Evolutionary conservation across 2,113 vertebrate genomes (phyloP).

Genomic region (Nesoenas mayeri): DNA sequence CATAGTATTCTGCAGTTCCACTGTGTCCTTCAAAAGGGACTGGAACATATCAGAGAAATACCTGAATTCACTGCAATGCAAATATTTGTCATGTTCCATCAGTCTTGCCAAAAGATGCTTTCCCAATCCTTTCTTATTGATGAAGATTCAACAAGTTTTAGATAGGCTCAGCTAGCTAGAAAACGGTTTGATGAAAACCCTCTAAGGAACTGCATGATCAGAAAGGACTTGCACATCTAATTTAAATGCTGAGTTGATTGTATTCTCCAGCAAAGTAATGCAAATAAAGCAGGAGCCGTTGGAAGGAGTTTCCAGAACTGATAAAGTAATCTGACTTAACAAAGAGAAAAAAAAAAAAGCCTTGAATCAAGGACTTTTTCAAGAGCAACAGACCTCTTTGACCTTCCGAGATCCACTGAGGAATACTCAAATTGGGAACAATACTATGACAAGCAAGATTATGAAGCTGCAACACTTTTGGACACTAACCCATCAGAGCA

Average conservation of each 20-base stretch:
- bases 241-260: background rate
- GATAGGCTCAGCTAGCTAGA: background rate
- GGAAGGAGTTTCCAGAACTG: background rate
- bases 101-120: background rate
- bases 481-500: background rate
- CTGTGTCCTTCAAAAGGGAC: background rate
- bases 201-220: background rate
- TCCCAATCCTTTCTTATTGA: background rate
- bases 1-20: background rate
- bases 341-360: background rate
- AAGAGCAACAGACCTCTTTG: background rate
- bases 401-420: background rate
- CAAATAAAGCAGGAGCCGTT: background rate
- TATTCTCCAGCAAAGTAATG: background rate
- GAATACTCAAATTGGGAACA: background rate
- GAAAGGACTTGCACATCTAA: background rate
- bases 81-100: background rate
- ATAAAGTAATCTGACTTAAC: background rate
- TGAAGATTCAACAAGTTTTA: background rate
- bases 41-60: background rate
- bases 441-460: fast-evolving
- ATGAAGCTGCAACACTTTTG: background rate
- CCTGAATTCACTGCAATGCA: background rate
- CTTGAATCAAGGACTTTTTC: background rate
- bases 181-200: background rate